A percentile compares a stretch with the other conserved stretches of the same genome.
Conservation (phyloP, 2,797 vertebrate species). For the Crocidura indochinensis region DNA sequence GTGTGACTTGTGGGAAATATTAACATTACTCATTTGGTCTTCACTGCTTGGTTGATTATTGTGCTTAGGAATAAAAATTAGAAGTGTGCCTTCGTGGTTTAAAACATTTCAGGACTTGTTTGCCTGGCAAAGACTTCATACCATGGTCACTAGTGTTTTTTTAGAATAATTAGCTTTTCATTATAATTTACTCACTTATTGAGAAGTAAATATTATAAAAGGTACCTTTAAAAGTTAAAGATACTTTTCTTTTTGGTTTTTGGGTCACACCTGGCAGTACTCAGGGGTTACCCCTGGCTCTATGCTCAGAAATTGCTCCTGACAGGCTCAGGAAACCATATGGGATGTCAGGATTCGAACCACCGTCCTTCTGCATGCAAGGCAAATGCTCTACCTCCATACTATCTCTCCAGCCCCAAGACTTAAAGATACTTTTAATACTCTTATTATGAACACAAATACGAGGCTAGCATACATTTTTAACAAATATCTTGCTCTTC, state of each 20-base stretch:
- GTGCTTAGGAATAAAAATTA: slow-evolving; percentile 51
- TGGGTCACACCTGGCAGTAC: too few relatives aligned
- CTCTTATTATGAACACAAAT: slow-evolving; percentile 3
- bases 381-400: too few relatives aligned
- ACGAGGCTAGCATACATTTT: slow-evolving; percentile 43
- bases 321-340: too few relatives aligned
- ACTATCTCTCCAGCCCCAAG: too few relatives aligned
- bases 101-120: slow-evolving; percentile 44
- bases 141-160: background rate
- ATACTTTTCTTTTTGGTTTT: too few relatives aligned
- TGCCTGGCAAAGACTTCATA: background rate
- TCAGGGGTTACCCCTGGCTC: too few relatives aligned
- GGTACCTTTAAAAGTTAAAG: slow-evolving; percentile 34
- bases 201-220: slow-evolving; percentile 17
- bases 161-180: slow-evolving; percentile 46
- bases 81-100: background rate
- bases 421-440: slow-evolving; percentile 9
- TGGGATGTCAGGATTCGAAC: too few relatives aligned
- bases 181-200: slow-evolving; percentile 28
- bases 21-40: background rate
- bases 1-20: background rate
- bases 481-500: background rate
- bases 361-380: too few relatives aligned
- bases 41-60: slow-evolving; percentile 5
- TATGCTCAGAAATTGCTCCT: too few relatives aligned